Conservation (phyloP, 2,888 invertebrate genomes). For the Arrhopalites spinosus region DNA sequence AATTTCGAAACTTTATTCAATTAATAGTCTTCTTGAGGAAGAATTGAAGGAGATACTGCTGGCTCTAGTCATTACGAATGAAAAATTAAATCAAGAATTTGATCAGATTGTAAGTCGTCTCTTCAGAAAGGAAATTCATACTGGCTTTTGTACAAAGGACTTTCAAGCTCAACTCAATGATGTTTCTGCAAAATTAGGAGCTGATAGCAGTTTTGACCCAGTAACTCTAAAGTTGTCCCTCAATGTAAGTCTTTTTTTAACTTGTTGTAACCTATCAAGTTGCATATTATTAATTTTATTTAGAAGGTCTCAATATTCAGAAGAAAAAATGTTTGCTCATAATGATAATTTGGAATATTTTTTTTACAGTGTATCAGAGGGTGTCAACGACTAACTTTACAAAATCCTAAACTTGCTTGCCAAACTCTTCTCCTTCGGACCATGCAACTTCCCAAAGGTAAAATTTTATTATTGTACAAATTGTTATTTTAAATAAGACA, state of each 20-base stretch:
- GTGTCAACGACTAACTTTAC: conserved; percentile 3
- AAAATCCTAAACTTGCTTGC: conserved; percentile 12
- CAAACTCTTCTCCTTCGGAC: conserved; percentile 4
- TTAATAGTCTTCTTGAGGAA: neutral
- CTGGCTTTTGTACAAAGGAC: neutral
- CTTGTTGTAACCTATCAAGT: neutral
- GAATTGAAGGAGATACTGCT: conserved; percentile 5
- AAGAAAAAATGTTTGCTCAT: neutral
- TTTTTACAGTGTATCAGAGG: neutral
- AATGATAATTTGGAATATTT: no score
- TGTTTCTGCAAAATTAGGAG: neutral
- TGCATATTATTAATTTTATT: neutral
- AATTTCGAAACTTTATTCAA: conserved; percentile 10
- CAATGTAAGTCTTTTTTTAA: conserved; percentile 3
- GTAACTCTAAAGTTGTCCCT: neutral
- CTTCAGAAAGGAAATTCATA: conserved; percentile 8
- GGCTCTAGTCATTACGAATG: neutral
- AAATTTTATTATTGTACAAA: neutral
- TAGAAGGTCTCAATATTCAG: neutral
- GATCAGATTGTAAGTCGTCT: neutral
- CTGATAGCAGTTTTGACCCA: neutral
- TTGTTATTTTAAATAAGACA: neutral
- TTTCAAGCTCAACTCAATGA: conserved; percentile 24
- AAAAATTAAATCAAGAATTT: conserved; percentile 5
- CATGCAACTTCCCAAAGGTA: conserved; percentile 1